phyloP scores from a whole-genome alignment of 2,888 invertebrate species.

The Gastracanthus pulcherrimus region DNA sequence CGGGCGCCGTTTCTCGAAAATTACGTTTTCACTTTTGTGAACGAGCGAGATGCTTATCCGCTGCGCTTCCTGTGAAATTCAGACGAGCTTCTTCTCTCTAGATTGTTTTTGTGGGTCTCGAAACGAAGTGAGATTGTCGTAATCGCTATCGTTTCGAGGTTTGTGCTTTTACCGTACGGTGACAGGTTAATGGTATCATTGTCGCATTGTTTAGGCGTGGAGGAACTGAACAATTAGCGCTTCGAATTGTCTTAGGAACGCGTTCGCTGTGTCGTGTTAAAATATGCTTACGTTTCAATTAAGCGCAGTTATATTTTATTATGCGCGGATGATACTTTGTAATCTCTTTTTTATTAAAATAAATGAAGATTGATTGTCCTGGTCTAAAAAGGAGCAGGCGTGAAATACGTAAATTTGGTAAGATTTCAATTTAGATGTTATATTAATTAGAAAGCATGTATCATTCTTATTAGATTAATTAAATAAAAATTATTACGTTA shows the following conservation, averaged over 20 bases:
- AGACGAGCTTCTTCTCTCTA: not conserved
- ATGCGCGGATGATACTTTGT: not conserved
- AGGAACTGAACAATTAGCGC: slow-evolving; percentile 27
- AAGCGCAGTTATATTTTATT: not conserved
- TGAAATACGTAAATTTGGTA: too few relatives aligned
- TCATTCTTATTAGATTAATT: too few relatives aligned
- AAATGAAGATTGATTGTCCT: too few relatives aligned
- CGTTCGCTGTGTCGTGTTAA: too few relatives aligned
- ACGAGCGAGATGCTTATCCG: not conserved
- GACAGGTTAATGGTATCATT: slow-evolving; percentile 12
- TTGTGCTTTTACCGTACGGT: not conserved
- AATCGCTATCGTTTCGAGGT: not conserved
- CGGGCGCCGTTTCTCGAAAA: slow-evolving; percentile 8
- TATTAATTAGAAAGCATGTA: too few relatives aligned
- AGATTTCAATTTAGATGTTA: too few relatives aligned
- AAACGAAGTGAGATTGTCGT: too few relatives aligned
- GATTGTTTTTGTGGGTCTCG: too few relatives aligned
- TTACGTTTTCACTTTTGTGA: slow-evolving; percentile 9
- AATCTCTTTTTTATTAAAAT: not conserved
- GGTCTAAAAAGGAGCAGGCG: not conserved
- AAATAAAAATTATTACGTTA: too few relatives aligned
- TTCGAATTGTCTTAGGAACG: slow-evolving; percentile 14
- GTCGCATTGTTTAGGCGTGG: not conserved
- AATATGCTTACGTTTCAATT: not conserved
- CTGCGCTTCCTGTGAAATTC: slow-evolving; percentile 34